phyloP scores from a whole-genome alignment of 2,888 invertebrate species.

The Rhyacophila evoluta region DNA sequence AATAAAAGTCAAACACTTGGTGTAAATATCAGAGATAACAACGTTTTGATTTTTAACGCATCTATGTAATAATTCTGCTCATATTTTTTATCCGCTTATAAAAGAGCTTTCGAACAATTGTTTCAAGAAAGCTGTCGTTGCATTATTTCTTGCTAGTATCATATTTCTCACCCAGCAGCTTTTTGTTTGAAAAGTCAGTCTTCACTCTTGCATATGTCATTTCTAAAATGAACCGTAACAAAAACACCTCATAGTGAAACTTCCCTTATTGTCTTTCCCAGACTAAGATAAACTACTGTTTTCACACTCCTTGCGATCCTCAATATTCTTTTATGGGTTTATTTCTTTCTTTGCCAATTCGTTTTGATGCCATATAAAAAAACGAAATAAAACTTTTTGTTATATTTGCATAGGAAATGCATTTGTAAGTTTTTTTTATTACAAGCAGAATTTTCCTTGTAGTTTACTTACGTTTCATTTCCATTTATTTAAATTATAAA shows the following conservation, averaged over 20 bases:
- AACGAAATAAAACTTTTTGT: background rate
- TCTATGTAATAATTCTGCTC: too few relatives aligned
- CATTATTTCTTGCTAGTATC: background rate
- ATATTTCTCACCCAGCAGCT: background rate
- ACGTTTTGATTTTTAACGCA: too few relatives aligned
- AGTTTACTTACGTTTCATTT: too few relatives aligned
- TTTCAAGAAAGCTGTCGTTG: background rate
- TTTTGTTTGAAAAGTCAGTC: background rate
- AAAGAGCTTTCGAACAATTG: background rate
- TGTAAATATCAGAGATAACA: too few relatives aligned
- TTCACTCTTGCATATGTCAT: background rate
- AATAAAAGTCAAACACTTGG: too few relatives aligned
- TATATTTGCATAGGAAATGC: background rate
- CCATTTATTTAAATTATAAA: too few relatives aligned
- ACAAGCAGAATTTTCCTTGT: background rate
- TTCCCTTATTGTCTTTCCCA: background rate
- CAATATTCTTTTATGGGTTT: background rate
- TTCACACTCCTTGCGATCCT: background rate
- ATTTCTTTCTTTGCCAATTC: background rate
- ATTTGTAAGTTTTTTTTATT: background rate
- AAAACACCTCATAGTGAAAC: background rate
- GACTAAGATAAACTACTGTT: background rate
- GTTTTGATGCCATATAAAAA: background rate
- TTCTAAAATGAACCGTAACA: background rate
- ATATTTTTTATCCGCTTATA: too few relatives aligned